These are phyloP conservation scores for Drosophila cognata DNA, from an alignment of 2,888 invertebrate genomes.

Conservation along the genomic window DNA sequence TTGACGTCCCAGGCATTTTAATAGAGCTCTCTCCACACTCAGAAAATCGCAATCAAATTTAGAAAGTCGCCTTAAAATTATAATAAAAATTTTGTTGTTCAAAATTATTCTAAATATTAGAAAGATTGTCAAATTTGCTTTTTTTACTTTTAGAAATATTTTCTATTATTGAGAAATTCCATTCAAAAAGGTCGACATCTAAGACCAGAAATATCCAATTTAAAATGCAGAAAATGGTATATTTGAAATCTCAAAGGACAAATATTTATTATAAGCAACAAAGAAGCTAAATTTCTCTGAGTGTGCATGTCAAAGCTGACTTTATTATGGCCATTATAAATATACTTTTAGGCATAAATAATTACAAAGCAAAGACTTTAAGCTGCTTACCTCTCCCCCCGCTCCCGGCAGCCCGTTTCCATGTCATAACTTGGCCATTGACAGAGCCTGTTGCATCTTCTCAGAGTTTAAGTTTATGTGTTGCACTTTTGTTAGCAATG, in stretches of 20 bases:
- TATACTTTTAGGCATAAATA: conserved; percentile 18
- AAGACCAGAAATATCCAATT: too few species aligned
- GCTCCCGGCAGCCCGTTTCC: conserved; percentile 8
- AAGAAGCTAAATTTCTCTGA: not conserved
- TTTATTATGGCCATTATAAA: conserved; percentile 25
- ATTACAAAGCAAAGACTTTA: conserved; percentile 3
- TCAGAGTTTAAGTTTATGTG: not conserved
- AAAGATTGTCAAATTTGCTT: too few species aligned
- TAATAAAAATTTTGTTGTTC: not conserved
- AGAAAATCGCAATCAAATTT: not conserved
- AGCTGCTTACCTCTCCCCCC: conserved; percentile 24
- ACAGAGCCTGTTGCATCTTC: conserved; percentile 10
- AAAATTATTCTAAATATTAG: too few species aligned
- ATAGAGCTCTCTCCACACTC: conserved; percentile 28
- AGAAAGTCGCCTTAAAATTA: not conserved
- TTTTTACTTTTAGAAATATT: too few species aligned
- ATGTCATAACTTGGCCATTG: conserved; percentile 51
- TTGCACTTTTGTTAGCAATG: conserved; percentile 9
- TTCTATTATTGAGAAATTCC: too few species aligned
- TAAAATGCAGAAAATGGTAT: too few species aligned
- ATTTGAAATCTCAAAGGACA: too few species aligned
- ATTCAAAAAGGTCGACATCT: too few species aligned
- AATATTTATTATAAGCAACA: too few species aligned
- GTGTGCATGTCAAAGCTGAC: not conserved
- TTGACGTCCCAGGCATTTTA: conserved; percentile 47